Base-by-base conservation (phyloP, 92 coral and sea anemone genomes). In the Zoanthus sansibaricus region DNA sequence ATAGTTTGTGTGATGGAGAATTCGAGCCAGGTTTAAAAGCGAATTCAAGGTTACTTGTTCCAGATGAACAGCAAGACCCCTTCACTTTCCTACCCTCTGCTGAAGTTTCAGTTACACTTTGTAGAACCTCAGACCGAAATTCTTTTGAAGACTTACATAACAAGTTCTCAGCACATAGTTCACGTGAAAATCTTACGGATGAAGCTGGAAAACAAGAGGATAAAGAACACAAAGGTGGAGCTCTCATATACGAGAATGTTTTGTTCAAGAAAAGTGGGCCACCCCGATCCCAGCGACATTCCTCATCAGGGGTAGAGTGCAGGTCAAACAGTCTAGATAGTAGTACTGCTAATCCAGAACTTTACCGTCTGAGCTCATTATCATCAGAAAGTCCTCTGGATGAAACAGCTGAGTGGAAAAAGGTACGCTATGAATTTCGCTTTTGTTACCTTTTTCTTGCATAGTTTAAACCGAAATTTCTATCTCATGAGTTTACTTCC, bases 341-440 rank as follows among this genome's bases (percentile, higher is more conserved):
- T 42, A 5, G 33, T 68, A 31, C 49, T 51, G 55, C 48, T 62
- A 17, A n/a, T 66, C 85, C 92, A 8, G 88, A 83, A 9, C 80
- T 90, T 13, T 90, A 87, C 70, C 88, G 96, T 70, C 75, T 95
- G 68, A 95, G 98, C 78, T 83, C 93, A 11, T 68, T 95, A 18
- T 49, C 92, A 48, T 91, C 90, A 25, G 92, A 91, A 73, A 93
- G 92, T 20, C 89, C 92, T 17, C 45, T 97, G 88, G 96, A 97
- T 61, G 99, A 97, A 75, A 88, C 85, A 44, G 99, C 93, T 0
- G 99, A 97, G 72, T 97, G 99, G 99, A 94, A 95, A 72, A 95
- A 97, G 97, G 99, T 95, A 83, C 8, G 88, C 6, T 7, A 9
- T 3, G 55, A 49, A 3, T 46, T 33, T 78, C 14, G 5, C 11